These are phyloP conservation scores for Laupala kohalensis DNA, from an alignment of 1,140 invertebrate species.

Conservation along the genomic window DNA sequence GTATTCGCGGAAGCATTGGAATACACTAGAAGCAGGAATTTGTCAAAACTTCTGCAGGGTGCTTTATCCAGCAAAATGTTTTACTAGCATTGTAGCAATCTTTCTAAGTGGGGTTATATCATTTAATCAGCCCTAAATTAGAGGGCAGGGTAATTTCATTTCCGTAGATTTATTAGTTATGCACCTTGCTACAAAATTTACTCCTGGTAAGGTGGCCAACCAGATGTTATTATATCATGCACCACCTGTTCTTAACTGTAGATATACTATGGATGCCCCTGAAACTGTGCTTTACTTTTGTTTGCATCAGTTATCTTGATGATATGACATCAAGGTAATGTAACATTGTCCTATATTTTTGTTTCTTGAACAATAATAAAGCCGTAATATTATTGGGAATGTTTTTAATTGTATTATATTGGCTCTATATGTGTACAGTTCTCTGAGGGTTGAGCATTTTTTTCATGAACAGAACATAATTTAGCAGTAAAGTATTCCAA, in stretches of 20 bases:
- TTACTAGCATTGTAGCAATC: conserved; percentile 7
- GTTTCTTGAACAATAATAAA: conserved; percentile 10
- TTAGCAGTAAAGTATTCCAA: not conserved
- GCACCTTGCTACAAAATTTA: conserved; percentile 10
- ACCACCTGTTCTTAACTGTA: conserved; percentile 8
- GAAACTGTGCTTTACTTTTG: conserved; percentile 10
- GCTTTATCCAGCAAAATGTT: conserved; percentile 3
- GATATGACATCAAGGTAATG: not conserved
- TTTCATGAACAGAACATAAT: not conserved
- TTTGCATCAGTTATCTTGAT: conserved; percentile 8
- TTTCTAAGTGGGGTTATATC: conserved; percentile 2
- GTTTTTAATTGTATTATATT: conserved; percentile 3
- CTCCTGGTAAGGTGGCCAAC: conserved; percentile 2
- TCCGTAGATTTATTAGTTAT: conserved; percentile 3
- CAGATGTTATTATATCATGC: conserved; percentile 6
- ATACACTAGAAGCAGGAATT: not conserved
- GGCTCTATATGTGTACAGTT: not conserved
- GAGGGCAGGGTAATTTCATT: not conserved
- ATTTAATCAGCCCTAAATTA: not conserved
- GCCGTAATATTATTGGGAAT: conserved; percentile 12
- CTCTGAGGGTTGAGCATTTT: not conserved
- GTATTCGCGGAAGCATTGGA: not conserved
- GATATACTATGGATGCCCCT: conserved; percentile 12
- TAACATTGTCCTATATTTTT: conserved; percentile 11
- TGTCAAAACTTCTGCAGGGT: conserved; percentile 4